phyloP scores from a whole-genome alignment of 2,888 invertebrate species.

The Parascotia fuliginaria region DNA sequence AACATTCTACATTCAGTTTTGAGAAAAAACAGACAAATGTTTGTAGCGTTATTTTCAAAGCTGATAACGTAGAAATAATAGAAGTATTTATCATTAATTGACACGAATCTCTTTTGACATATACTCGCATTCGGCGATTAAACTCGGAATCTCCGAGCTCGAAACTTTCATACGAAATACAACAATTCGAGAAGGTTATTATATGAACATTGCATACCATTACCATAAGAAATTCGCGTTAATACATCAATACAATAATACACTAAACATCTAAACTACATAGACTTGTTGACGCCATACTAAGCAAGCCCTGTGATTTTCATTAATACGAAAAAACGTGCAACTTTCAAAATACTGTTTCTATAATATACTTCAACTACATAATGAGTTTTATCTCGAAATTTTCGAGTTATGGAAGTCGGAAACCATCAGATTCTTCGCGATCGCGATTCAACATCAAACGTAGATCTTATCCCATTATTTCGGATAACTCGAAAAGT shows the following conservation, averaged over 20 bases:
- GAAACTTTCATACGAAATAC: background rate
- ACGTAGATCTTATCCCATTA: background rate
- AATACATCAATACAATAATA: constrained; percentile 43
- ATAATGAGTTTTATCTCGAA: constrained; percentile 25
- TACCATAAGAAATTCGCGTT: constrained; percentile 42
- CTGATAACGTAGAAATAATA: constrained; percentile 67
- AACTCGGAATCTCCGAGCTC: constrained; percentile 13
- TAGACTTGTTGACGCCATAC: constrained; percentile 52
- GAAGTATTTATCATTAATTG: constrained; percentile 26
- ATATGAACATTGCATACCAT: background rate
- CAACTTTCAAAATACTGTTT: constrained; percentile 49
- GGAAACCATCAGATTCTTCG: constrained; percentile 1
- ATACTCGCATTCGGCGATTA: constrained; percentile 3
- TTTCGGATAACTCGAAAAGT: constrained; percentile 10
- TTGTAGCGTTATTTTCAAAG: constrained; percentile 56
- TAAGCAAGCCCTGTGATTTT: constrained; percentile 51
- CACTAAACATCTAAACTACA: constrained; percentile 51
- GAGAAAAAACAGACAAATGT: constrained; percentile 39
- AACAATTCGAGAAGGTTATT: background rate
- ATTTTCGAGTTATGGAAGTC: constrained; percentile 32
- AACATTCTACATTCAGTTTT: constrained; percentile 65
- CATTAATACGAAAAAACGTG: constrained; percentile 51
- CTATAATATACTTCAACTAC: constrained; percentile 40
- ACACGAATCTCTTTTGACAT: constrained; percentile 42
- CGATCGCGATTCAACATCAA: background rate